A percentile compares a stretch with the other conserved stretches of the same genome.
Evolutionary conservation across 2,888 invertebrate species (phyloP).

Genomic region (Agrilus biguttatus): DNA sequence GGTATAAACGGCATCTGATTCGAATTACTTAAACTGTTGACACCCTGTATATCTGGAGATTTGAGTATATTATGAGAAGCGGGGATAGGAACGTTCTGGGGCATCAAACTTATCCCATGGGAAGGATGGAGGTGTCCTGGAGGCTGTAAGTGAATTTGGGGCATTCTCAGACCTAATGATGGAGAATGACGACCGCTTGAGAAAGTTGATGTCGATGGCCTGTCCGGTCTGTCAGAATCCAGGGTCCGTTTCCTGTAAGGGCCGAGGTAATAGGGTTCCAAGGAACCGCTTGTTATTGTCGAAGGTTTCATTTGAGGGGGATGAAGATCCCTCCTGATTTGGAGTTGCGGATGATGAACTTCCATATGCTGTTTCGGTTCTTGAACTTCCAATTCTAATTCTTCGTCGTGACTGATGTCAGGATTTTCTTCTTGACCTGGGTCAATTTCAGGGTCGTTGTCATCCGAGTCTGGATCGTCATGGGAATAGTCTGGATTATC

Average conservation of each 20-base stretch:
- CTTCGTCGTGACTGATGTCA: constrained; percentile 39
- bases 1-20: not conserved
- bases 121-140: constrained; percentile 9
- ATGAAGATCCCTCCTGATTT: constrained; percentile 62
- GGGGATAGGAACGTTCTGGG: constrained; percentile 17
- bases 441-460: constrained; percentile 27
- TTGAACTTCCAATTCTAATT: not conserved
- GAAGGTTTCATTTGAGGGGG: constrained; percentile 27
- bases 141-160: constrained; percentile 15
- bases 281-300: constrained; percentile 30
- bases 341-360: constrained; percentile 33
- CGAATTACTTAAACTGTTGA: constrained; percentile 14
- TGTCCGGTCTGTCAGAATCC: constrained; percentile 33
- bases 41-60: constrained; percentile 20
- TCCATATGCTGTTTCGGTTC: constrained; percentile 5
- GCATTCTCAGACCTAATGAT: constrained; percentile 22
- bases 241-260: constrained; percentile 42
- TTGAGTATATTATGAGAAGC: constrained; percentile 22
- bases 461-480: constrained; percentile 23
- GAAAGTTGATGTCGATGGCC: constrained; percentile 18
- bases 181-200: constrained; percentile 24
- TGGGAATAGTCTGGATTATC: constrained; percentile 28
- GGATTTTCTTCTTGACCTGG: constrained; percentile 29
- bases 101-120: constrained; percentile 12
- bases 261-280: constrained; percentile 36